Evolutionary conservation across 2,888 invertebrate genomes (phyloP).

Genomic region (Pseudococcus longispinus): DNA sequence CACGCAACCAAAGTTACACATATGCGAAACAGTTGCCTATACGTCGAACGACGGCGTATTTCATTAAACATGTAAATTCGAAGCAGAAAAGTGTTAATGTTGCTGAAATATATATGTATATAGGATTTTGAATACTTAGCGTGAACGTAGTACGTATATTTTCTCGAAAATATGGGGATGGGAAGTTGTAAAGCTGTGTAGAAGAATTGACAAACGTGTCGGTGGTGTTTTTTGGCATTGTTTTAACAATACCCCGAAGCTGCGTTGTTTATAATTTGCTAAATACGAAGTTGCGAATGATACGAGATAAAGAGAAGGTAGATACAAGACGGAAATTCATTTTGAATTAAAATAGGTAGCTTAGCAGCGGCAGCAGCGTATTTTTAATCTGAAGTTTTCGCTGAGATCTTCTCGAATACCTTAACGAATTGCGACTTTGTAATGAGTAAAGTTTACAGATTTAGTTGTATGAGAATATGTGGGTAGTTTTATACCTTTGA

Average conservation of each 20-base stretch:
- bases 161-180: neutral
- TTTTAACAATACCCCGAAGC: constrained; percentile 12
- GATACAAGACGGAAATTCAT: neutral
- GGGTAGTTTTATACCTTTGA: neutral
- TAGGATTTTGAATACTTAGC: neutral
- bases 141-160: neutral
- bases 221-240: neutral
- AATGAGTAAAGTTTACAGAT: neutral
- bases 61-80: constrained; percentile 12
- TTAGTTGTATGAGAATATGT: neutral
- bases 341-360: neutral
- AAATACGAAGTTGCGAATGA: neutral
- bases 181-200: neutral
- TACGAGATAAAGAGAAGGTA: neutral
- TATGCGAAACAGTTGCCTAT: neutral
- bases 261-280: neutral
- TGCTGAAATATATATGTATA: neutral
- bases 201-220: neutral
- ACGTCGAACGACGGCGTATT: neutral
- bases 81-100: neutral
- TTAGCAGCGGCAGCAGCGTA: neutral
- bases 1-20: neutral
- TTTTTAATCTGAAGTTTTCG: constrained; percentile 14
- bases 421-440: neutral
- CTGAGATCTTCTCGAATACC: neutral